Base-by-base conservation (phyloP, 2,888 invertebrate genomes). In the Lomographa bimaculata region DNA sequence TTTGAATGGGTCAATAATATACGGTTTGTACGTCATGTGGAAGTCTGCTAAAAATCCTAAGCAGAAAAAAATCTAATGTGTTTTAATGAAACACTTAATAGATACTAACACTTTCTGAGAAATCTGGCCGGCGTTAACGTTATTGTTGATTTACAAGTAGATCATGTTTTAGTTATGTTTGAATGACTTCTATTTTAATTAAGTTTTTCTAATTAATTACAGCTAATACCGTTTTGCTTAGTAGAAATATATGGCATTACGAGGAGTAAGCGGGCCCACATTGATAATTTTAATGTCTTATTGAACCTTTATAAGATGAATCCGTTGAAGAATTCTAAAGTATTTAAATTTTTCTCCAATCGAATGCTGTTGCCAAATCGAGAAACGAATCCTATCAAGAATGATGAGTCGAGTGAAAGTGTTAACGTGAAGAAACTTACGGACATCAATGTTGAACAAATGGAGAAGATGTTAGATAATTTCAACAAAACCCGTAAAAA, bases 251-350 rank as follows among this genome's bases (percentile, higher is more conserved):
- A 26, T 7, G 17, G 6, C 18, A 16, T 9, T 3, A 16, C 10
- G 2, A 41, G 48, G 29, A 32, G 1, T 5, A 54, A 55, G 20
- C 50, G 52, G 11, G 25, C 42, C 2, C 35, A 48, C 8, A 11
- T 50, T 2, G 69, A 75, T 6, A 72, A 80, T 2, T 83, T 85
- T 32, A 69, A 78, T 14, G 55, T 75, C 1, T 47, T 83, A 18
- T 50, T 84, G 0, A 72, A 70, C 10, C 57, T 84, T 21, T 83
- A 79, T 46, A 82, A 82, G 71, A 54, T 76, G 51, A 80, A 81
- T 50, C 83, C 82, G 19, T 58, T 85, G 34, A 73, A 59, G 51
- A 54, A 57, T 12, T 84, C 81, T 2, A 63, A 71, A 33, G 54
- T 82, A 38, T 84, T 64, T 50, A 67, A 71, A 60, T 53, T 59